phyloP scores from a whole-genome alignment of 2,113 vertebrate species.

The Pipra filicauda region DNA sequence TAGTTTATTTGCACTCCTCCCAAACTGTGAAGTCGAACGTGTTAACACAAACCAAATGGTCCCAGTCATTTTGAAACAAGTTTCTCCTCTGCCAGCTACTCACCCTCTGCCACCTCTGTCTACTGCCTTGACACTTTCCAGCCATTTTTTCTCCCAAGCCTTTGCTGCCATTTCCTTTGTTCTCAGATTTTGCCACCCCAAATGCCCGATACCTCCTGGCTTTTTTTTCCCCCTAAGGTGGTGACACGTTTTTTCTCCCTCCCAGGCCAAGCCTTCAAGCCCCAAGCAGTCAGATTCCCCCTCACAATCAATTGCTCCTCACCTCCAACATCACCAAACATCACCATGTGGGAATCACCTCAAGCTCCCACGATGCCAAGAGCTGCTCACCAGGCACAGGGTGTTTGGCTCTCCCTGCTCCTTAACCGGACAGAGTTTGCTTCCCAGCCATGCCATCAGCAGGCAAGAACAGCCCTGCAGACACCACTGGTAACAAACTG shows the following conservation, averaged over 20 bases:
- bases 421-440: neutral
- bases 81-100: constrained; percentile 44
- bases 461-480: neutral
- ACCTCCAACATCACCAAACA: neutral
- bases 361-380: neutral
- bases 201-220: neutral
- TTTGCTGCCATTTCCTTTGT: neutral
- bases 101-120: constrained; percentile 33
- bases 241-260: neutral
- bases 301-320: fast-evolving
- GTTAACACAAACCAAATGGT: constrained; percentile 65
- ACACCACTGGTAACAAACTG: neutral
- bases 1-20: constrained; percentile 58
- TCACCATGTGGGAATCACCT: fast-evolving
- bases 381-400: neutral
- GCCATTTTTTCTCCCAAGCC: neutral
- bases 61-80: constrained; percentile 48
- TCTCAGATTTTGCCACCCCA: neutral
- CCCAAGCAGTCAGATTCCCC: neutral
- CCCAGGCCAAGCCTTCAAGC: neutral
- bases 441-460: fast-evolving
- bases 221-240: neutral
- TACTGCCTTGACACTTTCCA: constrained; percentile 36
- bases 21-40: constrained; percentile 57
- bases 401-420: neutral